These are phyloP conservation scores for Mallotus villosus DNA, from an alignment of 2,797 vertebrate genomes.

Conservation along the genomic window DNA sequence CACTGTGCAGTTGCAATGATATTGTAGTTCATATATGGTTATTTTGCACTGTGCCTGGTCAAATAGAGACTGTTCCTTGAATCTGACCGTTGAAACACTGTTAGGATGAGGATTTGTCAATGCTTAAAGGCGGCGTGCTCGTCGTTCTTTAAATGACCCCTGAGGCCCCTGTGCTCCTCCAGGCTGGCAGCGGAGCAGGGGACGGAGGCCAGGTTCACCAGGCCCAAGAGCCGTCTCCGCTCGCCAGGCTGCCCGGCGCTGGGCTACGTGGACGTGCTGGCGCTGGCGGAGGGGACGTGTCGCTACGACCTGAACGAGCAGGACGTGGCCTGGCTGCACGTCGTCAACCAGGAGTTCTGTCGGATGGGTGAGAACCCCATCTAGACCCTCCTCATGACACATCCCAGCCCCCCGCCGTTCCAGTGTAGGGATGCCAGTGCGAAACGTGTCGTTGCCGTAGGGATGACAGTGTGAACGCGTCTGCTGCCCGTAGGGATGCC, in stretches of 20 bases:
- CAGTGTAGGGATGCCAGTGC: neutral
- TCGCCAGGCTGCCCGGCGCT: conserved; percentile 83
- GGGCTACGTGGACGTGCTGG: conserved; percentile 89
- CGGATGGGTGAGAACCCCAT: conserved; percentile 85
- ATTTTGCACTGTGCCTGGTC: too few relatives aligned
- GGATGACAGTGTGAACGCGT: too few relatives aligned
- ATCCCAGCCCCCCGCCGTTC: too few relatives aligned
- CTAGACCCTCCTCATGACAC: neutral
- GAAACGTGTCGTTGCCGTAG: too few relatives aligned
- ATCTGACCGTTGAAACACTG: too few relatives aligned
- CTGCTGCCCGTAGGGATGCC: conserved; percentile 75
- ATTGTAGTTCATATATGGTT: neutral
- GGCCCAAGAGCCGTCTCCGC: conserved; percentile 89
- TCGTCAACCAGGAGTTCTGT: conserved; percentile 87
- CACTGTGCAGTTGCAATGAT: neutral
- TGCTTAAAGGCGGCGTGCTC: too few relatives aligned
- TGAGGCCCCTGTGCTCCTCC: neutral
- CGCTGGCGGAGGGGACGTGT: conserved; percentile 86
- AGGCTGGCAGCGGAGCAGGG: conserved; percentile 82
- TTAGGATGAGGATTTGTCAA: too few relatives aligned
- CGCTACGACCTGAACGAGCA: conserved; percentile 92
- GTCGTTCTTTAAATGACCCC: too few relatives aligned
- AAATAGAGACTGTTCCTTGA: too few relatives aligned
- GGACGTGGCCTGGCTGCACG: conserved; percentile 88
- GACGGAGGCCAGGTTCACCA: conserved; percentile 81